phyloP scores from a whole-genome alignment of 2,797 vertebrate genomes.

The Diglossa cyanea region DNA sequence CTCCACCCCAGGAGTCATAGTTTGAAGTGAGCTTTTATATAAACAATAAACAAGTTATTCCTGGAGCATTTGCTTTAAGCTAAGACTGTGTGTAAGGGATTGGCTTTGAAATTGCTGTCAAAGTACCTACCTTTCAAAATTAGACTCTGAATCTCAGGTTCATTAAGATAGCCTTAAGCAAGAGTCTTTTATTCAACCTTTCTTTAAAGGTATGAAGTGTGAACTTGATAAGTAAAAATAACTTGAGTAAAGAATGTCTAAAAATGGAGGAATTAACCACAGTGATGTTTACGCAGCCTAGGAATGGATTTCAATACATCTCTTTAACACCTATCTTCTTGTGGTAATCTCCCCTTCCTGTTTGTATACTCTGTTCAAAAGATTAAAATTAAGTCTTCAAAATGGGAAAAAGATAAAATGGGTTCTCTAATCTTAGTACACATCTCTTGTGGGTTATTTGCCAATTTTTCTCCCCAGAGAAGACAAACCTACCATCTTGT shows the following conservation, averaged over 20 bases:
- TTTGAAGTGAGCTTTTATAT: constrained; percentile 55
- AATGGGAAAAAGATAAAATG: constrained; percentile 21
- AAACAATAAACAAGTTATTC: constrained; percentile 62
- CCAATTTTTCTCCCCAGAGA: not conserved
- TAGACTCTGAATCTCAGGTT: constrained; percentile 20
- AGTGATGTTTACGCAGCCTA: not conserved
- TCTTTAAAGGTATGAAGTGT: constrained; percentile 24
- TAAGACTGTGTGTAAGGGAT: not conserved
- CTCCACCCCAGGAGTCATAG: constrained; percentile 33
- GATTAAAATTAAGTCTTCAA: constrained; percentile 17
- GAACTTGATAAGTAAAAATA: constrained; percentile 41
- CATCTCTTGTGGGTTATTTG: not conserved
- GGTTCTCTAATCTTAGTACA: not conserved
- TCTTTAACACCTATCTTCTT: constrained; percentile 13
- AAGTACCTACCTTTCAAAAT: constrained; percentile 19
- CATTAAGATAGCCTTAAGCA: constrained; percentile 43
- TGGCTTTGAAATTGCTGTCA: constrained; percentile 35
- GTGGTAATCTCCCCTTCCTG: not conserved
- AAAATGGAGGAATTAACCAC: constrained; percentile 47
- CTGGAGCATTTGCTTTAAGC: constrained; percentile 47
- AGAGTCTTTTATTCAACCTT: constrained; percentile 28
- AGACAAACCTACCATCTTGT: constrained; percentile 2
- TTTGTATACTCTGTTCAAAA: constrained; percentile 8
- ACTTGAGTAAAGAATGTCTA: constrained; percentile 22
- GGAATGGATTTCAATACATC: constrained; percentile 2